Base-by-base conservation (phyloP, 2,888 invertebrate genomes). In the Parnassius orleans region DNA sequence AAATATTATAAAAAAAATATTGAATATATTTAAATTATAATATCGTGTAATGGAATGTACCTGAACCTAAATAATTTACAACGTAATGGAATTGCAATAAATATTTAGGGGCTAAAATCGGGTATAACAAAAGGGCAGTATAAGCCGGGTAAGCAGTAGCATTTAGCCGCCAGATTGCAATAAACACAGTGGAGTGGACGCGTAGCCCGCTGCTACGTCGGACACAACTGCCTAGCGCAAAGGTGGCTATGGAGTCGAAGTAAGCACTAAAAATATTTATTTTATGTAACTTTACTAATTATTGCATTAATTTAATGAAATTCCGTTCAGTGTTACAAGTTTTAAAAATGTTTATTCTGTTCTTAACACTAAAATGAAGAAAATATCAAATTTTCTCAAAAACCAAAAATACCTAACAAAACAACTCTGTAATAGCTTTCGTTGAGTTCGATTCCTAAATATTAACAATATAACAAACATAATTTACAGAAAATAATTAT, bases 111-210 rank as follows among this genome's bases (percentile, higher is more conserved):
- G 75, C 73, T 75, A 74, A 75, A 75, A 74, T 78, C 72, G 67
- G 69, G 76, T 73, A 76, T 77, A 84, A 78, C 81, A 80, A 81
- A 84, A 84, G 80, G 81, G 78, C 79, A 73, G 79, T 81, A 76
- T 81, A 83, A 84, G 81, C 83, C 72, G 79, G 79, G 78, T 84
- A 86, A 85, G 87, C 86, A 85, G 83, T 78, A 85, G 81, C 86
- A 84, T 83, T 86, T 87, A 87, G 86, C 86, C 85, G 79, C 86
- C 87, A 88, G 89, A 89, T 88, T 88, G 88, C 86, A 88, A 88
- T 88, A 88, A 89, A 89, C 89, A 88, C 86, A 81, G 86, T 81
- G 81, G 76, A 82, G 80, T 83, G 84, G 83, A 84, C 86, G 83
- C 83, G 78, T 78, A 80, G 80, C 80, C 77, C 78, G 77, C 78